Conservation (phyloP, 2,888 invertebrate species). For the Pasiphila rectangulata region DNA sequence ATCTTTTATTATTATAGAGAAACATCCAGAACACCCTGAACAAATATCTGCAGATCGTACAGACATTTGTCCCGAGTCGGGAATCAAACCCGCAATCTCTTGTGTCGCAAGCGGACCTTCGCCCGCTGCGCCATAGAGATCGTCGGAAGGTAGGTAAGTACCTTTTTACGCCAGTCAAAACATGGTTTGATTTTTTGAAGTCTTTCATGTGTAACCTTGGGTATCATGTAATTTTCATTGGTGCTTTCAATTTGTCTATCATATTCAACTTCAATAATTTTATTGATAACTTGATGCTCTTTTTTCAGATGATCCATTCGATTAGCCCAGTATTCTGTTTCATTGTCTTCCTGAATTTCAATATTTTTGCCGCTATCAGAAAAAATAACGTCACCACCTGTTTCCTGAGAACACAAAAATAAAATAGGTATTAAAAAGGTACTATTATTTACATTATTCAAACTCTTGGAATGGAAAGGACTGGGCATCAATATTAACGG, state of each 20-base stretch:
- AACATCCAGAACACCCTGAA: no score
- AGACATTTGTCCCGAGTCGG: no score
- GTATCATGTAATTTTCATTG: constrained; percentile 47
- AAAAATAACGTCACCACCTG: constrained; percentile 42
- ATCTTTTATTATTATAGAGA: no score
- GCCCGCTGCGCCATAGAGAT: no score
- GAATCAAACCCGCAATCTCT: no score
- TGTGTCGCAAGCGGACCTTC: no score
- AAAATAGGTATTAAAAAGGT: no score
- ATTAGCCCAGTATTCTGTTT: constrained; percentile 62
- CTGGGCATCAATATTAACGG: no score
- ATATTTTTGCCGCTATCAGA: constrained; percentile 40
- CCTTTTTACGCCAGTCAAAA: constrained; percentile 63
- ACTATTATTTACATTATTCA: no score
- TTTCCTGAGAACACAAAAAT: constrained; percentile 39
- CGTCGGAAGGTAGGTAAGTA: constrained; percentile 31
- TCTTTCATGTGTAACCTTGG: constrained; percentile 51
- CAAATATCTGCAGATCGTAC: no score
- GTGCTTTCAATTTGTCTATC: constrained; percentile 60
- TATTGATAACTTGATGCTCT: constrained; percentile 66
- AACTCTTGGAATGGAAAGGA: neutral
- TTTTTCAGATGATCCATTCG: constrained; percentile 65
- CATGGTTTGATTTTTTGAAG: constrained; percentile 64
- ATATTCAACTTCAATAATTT: constrained; percentile 67
- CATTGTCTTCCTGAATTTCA: constrained; percentile 43